Evolutionary conservation across 2,797 vertebrate species (phyloP).

Genomic region (Falco naumanni): DNA sequence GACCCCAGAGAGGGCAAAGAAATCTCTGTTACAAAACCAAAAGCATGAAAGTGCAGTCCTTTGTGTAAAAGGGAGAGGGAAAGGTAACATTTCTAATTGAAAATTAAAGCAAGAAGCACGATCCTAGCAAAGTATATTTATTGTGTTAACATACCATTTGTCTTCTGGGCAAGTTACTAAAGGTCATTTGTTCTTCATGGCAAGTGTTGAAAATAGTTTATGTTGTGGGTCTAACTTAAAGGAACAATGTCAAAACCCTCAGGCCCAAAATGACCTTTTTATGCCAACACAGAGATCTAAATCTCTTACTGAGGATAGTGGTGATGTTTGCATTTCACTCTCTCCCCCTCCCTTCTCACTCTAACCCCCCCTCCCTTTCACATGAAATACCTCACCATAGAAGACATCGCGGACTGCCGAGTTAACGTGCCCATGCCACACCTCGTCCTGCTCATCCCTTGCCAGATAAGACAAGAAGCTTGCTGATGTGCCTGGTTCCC

Average conservation of each 20-base stretch:
- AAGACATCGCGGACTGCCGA: not conserved
- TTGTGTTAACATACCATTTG: slow-evolving; percentile 77
- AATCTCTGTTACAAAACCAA: not conserved
- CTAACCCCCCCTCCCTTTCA: not conserved
- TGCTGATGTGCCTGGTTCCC: not conserved
- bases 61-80: not conserved
- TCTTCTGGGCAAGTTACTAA: slow-evolving; percentile 82
- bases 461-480: not conserved
- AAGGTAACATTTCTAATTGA: slow-evolving; percentile 64
- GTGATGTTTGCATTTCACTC: slow-evolving; percentile 64
- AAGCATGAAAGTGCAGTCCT: not conserved
- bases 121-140: slow-evolving; percentile 72
- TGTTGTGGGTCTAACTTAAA: slow-evolving; percentile 81
- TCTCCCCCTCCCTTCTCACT: slow-evolving; percentile 14
- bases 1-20: not conserved
- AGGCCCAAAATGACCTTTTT: slow-evolving; percentile 79
- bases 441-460: not conserved
- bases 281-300: slow-evolving; percentile 72
- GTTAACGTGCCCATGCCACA: not conserved
- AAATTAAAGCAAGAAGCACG: slow-evolving; percentile 65
- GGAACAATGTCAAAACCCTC: slow-evolving; percentile 80
- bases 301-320: slow-evolving; percentile 67
- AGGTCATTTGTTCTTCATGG: slow-evolving; percentile 83
- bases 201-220: slow-evolving; percentile 85
- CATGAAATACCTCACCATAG: slow-evolving; percentile 28